Conservation (phyloP, 2,113 vertebrate genomes). For the Hippocampus comes region DNA sequence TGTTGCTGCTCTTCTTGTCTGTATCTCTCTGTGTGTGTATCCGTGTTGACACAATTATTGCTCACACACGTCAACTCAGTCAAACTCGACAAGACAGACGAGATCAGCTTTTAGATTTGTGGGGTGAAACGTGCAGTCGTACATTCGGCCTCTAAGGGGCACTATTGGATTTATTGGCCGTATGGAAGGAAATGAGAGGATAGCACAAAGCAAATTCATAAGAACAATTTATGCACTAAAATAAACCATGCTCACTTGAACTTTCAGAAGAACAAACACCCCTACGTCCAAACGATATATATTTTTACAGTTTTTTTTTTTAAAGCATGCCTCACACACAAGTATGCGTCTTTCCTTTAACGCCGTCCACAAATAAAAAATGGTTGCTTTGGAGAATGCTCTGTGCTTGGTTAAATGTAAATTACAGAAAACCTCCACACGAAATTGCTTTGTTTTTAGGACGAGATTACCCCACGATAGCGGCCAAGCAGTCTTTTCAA, state of each 20-base stretch:
- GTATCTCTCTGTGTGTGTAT: background rate
- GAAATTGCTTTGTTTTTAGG: background rate
- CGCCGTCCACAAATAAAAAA: constrained; percentile 12
- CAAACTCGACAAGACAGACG: background rate
- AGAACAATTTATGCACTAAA: constrained; percentile 43
- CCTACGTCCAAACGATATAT: background rate
- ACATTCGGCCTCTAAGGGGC: constrained; percentile 29
- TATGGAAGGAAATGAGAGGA: constrained; percentile 14
- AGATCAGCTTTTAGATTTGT: background rate
- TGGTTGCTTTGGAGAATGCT: constrained; percentile 10
- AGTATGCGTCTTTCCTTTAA: constrained; percentile 23
- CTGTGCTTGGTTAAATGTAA: constrained; percentile 5
- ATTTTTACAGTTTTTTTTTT: constrained; percentile 49
- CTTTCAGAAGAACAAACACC: constrained; percentile 46
- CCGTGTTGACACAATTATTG: background rate
- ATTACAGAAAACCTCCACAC: background rate
- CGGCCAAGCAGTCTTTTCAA: background rate
- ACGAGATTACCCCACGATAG: background rate
- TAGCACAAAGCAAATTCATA: constrained; percentile 15
- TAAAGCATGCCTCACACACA: constrained; percentile 43
- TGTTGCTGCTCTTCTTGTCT: background rate
- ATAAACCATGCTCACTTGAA: constrained; percentile 35
- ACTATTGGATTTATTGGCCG: constrained; percentile 38
- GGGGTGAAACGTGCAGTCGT: constrained; percentile 10
- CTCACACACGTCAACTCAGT: background rate